Base-by-base conservation (phyloP, 1,140 invertebrate genomes). In the Drosophila setifemur region DNA sequence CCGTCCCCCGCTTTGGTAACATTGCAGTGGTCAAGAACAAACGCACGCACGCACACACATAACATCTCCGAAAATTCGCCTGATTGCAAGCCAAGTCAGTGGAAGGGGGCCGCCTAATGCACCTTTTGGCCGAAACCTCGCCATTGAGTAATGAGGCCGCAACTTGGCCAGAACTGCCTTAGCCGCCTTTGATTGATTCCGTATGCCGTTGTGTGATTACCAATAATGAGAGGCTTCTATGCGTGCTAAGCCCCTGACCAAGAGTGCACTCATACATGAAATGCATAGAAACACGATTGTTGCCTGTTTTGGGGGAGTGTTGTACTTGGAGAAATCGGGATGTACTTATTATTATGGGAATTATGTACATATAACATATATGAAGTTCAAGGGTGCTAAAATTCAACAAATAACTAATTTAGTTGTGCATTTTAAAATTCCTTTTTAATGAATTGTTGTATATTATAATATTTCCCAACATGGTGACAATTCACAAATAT, bases 91-190 rank as follows among this genome's bases (percentile, higher is more conserved):
- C 9, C 42, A 60, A 50, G 61, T 26, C 29, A 25, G 26, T 58
- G 52, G 55, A 57, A 64, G 35, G 6, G n/a, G 26, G 44, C 35
- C 19, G 31, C 14, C 44, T 18, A 69, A 43, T 60, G 61, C 67
- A 76, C 52, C 77, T 50, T 76, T 82, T 64, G 77, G 68, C 47
- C 42, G 18, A 14, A 33, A 37, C 25, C 23, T 55, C 9, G 40
- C 43, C 60, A 82, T 60, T 83, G 73, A 83, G 85, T 85, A 78
- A 83, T 85, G 63, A 58, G 69, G 33, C 63, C 82, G 21, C 23
- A 50, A 49, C 35, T 60, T 31, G 52, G 23, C 35, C 25, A 21
- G 35, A 11, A 4, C 29, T 18, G 7, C 23, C 21, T 7, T 40
- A 26, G 54, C 21, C 47, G 44, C 35, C 39, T 37, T 52, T 73